These are phyloP conservation scores for Agapostemon virescens DNA, from an alignment of 2,888 invertebrate species.

Conservation along the genomic window DNA sequence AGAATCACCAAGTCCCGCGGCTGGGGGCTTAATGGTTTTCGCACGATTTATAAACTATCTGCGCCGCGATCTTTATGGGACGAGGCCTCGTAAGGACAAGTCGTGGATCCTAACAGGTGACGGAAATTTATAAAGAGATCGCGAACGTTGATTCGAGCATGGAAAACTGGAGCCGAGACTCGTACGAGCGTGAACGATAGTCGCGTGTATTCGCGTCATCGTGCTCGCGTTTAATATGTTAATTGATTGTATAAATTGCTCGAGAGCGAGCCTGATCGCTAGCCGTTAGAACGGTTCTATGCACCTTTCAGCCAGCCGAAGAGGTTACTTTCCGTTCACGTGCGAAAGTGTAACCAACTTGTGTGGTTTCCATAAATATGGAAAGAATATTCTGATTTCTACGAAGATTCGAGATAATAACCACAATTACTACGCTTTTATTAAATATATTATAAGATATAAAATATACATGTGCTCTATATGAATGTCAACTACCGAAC, in stretches of 20 bases:
- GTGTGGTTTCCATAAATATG: constrained; percentile 6
- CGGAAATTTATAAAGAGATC: constrained; percentile 48
- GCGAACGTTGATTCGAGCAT: constrained; percentile 20
- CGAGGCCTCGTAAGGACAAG: constrained; percentile 34
- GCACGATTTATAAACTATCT: constrained; percentile 59
- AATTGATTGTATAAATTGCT: constrained; percentile 64
- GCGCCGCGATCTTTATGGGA: constrained; percentile 47
- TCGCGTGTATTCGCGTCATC: constrained; percentile 35
- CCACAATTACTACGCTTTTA: too few relatives aligned
- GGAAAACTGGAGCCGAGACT: constrained; percentile 25
- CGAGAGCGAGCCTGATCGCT: constrained; percentile 41
- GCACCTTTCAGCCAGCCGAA: not conserved
- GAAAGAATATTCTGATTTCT: constrained; percentile 7
- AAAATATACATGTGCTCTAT: too few relatives aligned
- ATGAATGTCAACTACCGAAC: too few relatives aligned
- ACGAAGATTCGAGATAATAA: too few relatives aligned
- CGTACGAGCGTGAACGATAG: constrained; percentile 22
- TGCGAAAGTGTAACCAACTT: constrained; percentile 15
- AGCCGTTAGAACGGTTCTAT: not conserved
- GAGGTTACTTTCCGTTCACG: constrained; percentile 34
- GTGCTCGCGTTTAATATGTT: constrained; percentile 55
- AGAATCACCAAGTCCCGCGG: constrained; percentile 35
- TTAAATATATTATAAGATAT: too few relatives aligned
- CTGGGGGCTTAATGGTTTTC: constrained; percentile 54
- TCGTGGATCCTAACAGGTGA: constrained; percentile 21